These are phyloP conservation scores for Plumapathes pennacea DNA, from an alignment of 92 coral and sea anemone genomes.

Conservation along the genomic window DNA sequence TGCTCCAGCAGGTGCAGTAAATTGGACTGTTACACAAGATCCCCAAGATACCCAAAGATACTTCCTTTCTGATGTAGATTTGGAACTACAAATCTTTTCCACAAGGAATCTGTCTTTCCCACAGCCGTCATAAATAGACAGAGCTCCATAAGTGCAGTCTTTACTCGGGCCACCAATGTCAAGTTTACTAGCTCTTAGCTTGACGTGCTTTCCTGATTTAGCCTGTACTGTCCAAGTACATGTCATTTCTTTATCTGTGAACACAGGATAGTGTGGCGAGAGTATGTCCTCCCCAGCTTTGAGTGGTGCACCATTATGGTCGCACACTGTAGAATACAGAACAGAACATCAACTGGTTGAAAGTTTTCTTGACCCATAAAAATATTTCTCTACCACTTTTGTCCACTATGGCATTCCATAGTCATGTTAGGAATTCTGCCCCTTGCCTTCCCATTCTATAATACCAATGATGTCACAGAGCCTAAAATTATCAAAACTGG, in stretches of 20 bases:
- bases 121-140: conserved; percentile 80
- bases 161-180: conserved; percentile 53
- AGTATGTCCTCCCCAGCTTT: too few species aligned
- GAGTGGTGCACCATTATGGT: too few species aligned
- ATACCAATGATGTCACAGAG: too few species aligned
- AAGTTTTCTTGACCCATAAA: too few species aligned
- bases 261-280: conserved; percentile 57
- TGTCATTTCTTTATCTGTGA: conserved; percentile 10
- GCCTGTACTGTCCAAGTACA: conserved; percentile 61
- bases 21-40: conserved; percentile 53
- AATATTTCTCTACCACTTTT: too few species aligned
- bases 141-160: conserved; percentile 47
- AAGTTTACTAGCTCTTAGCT: conserved; percentile 22
- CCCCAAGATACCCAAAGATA: conserved; percentile 79
- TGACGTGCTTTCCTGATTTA: conserved; percentile 29
- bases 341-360: too few species aligned
- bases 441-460: too few species aligned
- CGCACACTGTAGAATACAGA: too few species aligned
- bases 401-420: too few species aligned
- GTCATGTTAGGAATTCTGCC: too few species aligned
- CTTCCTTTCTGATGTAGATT: too few species aligned
- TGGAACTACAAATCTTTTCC: conserved; percentile 58
- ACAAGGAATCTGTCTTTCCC: conserved; percentile 44
- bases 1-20: conserved; percentile 40
- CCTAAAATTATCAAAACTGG: too few species aligned